Evolutionary conservation across 2,113 vertebrate genomes (phyloP).

Genomic region (Catharus fuscescens): DNA sequence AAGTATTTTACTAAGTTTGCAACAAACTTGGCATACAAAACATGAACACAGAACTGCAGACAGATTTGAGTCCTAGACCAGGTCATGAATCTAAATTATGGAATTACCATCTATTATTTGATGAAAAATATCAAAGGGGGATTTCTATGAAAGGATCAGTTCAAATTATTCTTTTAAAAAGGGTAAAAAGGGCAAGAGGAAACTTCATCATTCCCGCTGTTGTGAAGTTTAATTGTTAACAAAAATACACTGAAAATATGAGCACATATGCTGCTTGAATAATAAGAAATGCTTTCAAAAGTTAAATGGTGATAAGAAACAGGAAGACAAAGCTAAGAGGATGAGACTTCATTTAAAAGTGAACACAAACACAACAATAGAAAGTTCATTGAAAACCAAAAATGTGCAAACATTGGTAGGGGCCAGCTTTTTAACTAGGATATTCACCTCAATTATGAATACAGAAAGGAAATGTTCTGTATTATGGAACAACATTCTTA

Average conservation of each 20-base stretch:
- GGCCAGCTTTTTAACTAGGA: neutral
- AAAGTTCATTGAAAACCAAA: neutral
- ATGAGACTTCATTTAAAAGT: neutral
- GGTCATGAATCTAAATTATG: neutral
- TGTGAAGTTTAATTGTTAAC: neutral
- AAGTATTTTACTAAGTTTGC: neutral
- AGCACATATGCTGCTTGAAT: neutral
- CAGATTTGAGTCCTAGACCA: neutral
- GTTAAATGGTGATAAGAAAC: neutral
- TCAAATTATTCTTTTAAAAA: neutral
- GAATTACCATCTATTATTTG: neutral
- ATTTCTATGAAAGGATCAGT: neutral
- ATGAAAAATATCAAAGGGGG: neutral
- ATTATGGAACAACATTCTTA: neutral
- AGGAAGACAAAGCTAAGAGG: neutral
- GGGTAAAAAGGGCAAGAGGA: neutral
- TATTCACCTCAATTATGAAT: neutral
- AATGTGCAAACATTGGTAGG: neutral
- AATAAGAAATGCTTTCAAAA: neutral
- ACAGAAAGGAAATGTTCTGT: neutral
- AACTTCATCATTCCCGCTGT: neutral
- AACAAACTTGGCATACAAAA: neutral
- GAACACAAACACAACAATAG: neutral
- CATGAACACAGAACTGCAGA: neutral
- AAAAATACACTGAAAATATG: neutral